These are phyloP conservation scores for Campylomormyrus numenius DNA, from an alignment of 2,113 vertebrate species.

Conservation along the genomic window DNA sequence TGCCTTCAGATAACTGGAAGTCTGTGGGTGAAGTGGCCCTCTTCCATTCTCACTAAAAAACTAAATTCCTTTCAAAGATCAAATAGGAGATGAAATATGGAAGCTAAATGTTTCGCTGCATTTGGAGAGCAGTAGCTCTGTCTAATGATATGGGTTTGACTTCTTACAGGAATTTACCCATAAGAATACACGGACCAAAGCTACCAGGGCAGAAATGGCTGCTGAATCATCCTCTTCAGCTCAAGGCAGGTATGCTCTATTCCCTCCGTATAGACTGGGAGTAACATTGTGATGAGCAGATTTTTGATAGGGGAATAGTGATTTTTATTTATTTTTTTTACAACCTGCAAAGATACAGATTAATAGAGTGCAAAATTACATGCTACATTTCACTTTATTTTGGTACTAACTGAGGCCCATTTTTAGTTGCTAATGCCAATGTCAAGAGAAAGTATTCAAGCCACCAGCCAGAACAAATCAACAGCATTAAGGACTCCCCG, in stretches of 20 bases:
- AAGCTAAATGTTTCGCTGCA: neutral
- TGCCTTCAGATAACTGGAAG: neutral
- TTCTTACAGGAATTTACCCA: neutral
- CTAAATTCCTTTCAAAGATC: neutral
- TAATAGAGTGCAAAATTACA: neutral
- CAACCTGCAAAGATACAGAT: neutral
- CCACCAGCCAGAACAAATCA: neutral
- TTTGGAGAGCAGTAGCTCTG: neutral
- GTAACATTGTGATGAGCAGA: neutral
- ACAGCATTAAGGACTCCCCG: neutral
- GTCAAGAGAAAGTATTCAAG: neutral
- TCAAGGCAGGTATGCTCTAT: neutral
- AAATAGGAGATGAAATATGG: neutral
- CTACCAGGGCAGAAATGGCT: neutral
- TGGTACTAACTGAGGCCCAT: neutral
- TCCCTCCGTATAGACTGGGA: neutral
- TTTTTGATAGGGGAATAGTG: neutral
- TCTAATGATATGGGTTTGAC: neutral
- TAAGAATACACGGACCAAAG: neutral
- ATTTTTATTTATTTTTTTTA: neutral
- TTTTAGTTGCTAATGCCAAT: neutral
- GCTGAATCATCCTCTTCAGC: neutral
- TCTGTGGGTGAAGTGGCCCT: neutral
- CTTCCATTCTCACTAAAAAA: neutral
- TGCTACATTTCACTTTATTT: neutral